phyloP scores from a whole-genome alignment of 1,140 invertebrate genomes.

The Psilanteris sp. region DNA sequence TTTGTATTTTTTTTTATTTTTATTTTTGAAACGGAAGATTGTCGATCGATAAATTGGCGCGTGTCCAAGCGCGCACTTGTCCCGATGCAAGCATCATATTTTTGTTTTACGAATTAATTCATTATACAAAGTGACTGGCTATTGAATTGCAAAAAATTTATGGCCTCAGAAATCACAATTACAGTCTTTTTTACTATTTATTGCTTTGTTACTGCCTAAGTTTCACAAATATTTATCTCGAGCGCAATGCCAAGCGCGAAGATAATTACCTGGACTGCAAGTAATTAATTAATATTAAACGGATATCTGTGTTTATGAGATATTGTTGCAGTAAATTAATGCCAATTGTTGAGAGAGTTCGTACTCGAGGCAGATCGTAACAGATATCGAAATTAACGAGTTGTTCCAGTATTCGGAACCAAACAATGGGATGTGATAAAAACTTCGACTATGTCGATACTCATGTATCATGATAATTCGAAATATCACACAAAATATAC shows the following conservation, averaged over 20 bases:
- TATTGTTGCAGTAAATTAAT: conserved; percentile 52
- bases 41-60: conserved; percentile 45
- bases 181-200: conserved; percentile 25
- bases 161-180: conserved; percentile 35
- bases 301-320: conserved; percentile 48
- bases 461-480: no score
- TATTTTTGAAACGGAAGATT: conserved; percentile 18
- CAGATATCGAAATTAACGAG: conserved; percentile 52
- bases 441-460: no score
- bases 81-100: conserved; percentile 26
- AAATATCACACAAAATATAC: no score
- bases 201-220: conserved; percentile 23
- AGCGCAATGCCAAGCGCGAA: not conserved
- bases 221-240: conserved; percentile 43
- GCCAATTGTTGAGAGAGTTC: conserved; percentile 44
- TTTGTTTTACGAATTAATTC: conserved; percentile 57
- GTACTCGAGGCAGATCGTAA: conserved; percentile 22
- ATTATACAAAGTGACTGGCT: conserved; percentile 54
- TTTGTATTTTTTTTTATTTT: not conserved
- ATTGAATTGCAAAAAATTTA: conserved; percentile 47
- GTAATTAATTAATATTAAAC: conserved; percentile 59
- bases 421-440: conserved; percentile 34
- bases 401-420: conserved; percentile 15
- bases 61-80: conserved; percentile 15
- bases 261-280: conserved; percentile 46